Base-by-base conservation (phyloP, 1,140 invertebrate genomes). In the Neodiprion virginianus region DNA sequence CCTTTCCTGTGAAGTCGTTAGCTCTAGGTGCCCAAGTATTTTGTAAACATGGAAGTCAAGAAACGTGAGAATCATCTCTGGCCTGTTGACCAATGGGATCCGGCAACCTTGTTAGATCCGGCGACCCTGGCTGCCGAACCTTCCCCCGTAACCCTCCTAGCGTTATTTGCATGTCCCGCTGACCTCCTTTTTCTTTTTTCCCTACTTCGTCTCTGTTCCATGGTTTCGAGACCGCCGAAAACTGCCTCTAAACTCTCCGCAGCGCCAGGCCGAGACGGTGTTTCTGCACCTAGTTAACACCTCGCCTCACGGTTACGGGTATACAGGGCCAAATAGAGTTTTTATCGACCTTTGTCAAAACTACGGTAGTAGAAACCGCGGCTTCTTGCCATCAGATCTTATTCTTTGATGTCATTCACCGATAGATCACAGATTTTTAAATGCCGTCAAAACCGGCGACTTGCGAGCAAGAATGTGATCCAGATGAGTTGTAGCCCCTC, bases 281-380 rank as follows among this genome's bases (percentile, higher is more conserved):
- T 61, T 61, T 61, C 53, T 61, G 4, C n/a, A 61, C 3, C 53
- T 61, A 61, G 53, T 61, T 61, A 61, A 61, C 53, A 61, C 53
- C 53, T 61, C n/a, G 53, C 11, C 53, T 61, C 11, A 17, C 8
- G 53, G 53, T 17, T 61, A 40, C 53, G 53, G 53, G 11, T 40
- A 40, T 5, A 12, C 4, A 17, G 53, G 53, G n/a, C 53, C 53
- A 9, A 61, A 14, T 61, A 8, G 5, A 17, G 53, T 61, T 61
- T 61, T 61, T 61, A 61, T 61, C 53, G 53, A 61, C 53, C 53
- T 17, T 61, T 17, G 53, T 61, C 53, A 61, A 61, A 61, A 61
- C n/a, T 7, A 17, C 53, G 11, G 8, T 17, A 12, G 8, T 17
- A 53, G 53, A 61, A 12, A 61, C n/a, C 53, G 11, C 8, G 53